Conservation (phyloP, 2,797 vertebrate species). For the Danio albolineatus region DNA sequence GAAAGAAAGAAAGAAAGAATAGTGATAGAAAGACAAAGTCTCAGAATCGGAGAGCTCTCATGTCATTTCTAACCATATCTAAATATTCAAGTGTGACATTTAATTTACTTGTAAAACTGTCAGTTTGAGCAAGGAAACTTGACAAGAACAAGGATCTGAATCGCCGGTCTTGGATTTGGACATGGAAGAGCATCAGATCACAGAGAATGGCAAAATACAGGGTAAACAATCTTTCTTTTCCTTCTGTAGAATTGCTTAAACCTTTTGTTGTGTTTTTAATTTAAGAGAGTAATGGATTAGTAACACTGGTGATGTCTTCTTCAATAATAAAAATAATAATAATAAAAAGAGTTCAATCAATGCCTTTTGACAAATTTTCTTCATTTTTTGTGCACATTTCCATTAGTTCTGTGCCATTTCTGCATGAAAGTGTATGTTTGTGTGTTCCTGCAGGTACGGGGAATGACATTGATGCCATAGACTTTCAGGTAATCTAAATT, state of each 20-base stretch:
- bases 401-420: neutral
- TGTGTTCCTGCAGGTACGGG: constrained; percentile 24
- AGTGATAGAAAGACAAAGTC: constrained; percentile 20
- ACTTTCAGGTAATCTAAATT: constrained; percentile 17
- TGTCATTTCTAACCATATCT: constrained; percentile 11
- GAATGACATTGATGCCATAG: constrained; percentile 27
- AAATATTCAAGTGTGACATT: neutral
- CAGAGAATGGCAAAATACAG: constrained; percentile 61
- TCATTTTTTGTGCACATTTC: neutral
- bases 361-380: neutral
- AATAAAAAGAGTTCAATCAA: neutral
- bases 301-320: neutral
- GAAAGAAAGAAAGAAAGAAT: neutral
- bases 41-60: neutral
- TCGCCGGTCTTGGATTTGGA: constrained; percentile 6
- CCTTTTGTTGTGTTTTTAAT: neutral
- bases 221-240: constrained; percentile 47
- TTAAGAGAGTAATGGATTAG: neutral
- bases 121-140: neutral
- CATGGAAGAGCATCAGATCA: constrained; percentile 38
- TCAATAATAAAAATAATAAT: too few species aligned
- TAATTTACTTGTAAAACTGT: neutral
- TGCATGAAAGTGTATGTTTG: constrained; percentile 14
- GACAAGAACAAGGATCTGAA: neutral
- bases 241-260: neutral